Conservation (phyloP, 1,140 invertebrate genomes). For the Penaeus chinensis region DNA sequence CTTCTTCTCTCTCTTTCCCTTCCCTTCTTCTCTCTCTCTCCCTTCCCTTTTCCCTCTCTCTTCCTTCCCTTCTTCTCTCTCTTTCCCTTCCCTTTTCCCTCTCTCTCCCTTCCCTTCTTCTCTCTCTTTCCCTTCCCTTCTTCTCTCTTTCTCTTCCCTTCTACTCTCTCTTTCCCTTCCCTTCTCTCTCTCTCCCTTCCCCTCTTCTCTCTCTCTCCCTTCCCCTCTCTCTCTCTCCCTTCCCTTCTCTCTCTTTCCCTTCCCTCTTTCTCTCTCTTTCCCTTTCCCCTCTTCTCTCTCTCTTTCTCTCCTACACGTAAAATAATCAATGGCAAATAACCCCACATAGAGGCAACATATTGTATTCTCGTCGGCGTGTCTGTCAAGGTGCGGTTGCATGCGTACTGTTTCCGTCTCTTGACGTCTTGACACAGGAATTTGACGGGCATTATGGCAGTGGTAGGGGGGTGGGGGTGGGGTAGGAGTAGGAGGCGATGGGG, state of each 20-base stretch:
- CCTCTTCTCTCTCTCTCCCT: no score
- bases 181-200: no score
- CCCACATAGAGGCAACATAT: no score
- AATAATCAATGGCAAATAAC: no score
- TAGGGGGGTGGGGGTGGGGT: no score
- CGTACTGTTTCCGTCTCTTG: neutral
- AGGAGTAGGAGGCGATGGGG: neutral
- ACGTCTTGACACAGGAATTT: neutral
- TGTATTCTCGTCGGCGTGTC: no score
- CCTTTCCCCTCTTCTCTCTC: neutral
- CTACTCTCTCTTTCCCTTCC: neutral
- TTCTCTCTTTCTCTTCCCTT: neutral
- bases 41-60: no score
- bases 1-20: neutral
- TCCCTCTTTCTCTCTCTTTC: neutral
- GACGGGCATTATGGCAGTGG: no score
- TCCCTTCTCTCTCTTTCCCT: no score
- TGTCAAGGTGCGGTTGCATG: no score
- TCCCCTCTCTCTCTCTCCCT: no score
- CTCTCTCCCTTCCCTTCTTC: neutral
- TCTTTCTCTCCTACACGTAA: neutral
- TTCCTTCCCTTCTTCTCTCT: neutral
- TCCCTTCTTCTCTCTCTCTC: neutral
- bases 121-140: no score
- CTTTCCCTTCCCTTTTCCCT: neutral